Evolutionary conservation across 1,140 invertebrate genomes (phyloP), one percentile per base, ranked within the genome.

Genomic region (Trichonephila clavipes): DNA sequence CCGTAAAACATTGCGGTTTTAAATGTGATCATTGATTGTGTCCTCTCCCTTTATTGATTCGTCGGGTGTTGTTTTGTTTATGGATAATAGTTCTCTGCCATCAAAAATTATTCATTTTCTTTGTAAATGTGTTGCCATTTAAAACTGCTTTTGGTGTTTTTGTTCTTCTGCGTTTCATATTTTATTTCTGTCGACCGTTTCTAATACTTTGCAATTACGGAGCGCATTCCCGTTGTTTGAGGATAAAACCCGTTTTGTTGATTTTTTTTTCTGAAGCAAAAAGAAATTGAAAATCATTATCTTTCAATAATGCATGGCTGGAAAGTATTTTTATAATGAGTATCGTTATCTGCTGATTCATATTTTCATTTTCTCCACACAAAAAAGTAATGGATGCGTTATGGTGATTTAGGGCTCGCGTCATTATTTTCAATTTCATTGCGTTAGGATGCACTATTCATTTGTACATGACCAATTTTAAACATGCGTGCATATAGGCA

Each of bases 81-180:
- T 88, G 19, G 61, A 21, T 88, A 88, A 64, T 64, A 88, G 86
- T 88, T 88, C 51, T 88, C 59, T 34, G 86, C 61, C 59, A 88
- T 88, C n/a, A 88, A 64, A 40, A 64, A 88, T 88, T 88, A 88
- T 77, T 77, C 72, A 77, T 88, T 88, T 88, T 88, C 86, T 88
- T 88, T 62, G 86, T 64, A 64, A 88, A 88, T 88, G 86, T 62
- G 59, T 85, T 28, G 28, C 86, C 61, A 88, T 88, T 88, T 88
- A 88, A 88, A 88, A 64, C 34, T 40, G 86, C 28, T 88, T 64
- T 64, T 66, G 40, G 61, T 40, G 86, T 58, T 88, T 64, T 64
- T 66, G 40, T 88, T 83, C 51, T 44, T 88, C 61, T 64, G 64
- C 24, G 24, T 64, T 88, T 88, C 86, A 64, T 19, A 5, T 62